These are phyloP conservation scores for Platalea minor DNA, from an alignment of 2,797 vertebrate species.

Conservation along the genomic window DNA sequence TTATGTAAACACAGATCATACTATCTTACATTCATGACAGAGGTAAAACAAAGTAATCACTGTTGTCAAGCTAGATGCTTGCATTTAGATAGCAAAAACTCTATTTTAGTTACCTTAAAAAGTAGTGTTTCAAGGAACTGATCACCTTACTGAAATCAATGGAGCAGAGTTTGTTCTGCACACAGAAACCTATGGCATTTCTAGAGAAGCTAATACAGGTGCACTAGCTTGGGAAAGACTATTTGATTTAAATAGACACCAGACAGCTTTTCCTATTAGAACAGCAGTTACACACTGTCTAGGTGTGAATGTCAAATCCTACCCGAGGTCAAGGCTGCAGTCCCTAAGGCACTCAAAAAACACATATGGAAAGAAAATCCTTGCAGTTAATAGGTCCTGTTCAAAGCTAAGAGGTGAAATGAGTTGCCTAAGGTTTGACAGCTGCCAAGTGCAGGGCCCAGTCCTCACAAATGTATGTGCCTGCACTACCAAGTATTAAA, in stretches of 20 bases:
- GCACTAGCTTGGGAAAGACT: neutral
- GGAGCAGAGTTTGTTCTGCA: neutral
- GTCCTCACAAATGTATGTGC: neutral
- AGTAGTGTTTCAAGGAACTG: neutral
- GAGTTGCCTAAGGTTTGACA: neutral
- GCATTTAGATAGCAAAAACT: neutral
- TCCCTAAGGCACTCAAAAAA: neutral
- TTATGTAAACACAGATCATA: neutral
- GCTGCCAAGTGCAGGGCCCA: neutral
- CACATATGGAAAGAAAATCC: neutral
- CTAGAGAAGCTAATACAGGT: neutral
- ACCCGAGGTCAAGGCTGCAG: neutral
- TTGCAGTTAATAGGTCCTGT: neutral
- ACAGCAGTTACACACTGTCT: neutral
- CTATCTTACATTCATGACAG: neutral
- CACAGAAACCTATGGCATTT: neutral
- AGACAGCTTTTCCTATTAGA: neutral
- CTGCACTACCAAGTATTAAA: neutral
- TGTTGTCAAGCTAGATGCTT: neutral
- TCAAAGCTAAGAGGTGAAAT: neutral
- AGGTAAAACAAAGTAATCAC: neutral
- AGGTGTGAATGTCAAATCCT: neutral
- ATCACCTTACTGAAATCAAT: neutral
- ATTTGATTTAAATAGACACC: neutral
- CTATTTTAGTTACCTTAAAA: neutral